Evolutionary conservation across 2,797 vertebrate genomes (phyloP).

Genomic region (Sebastes trivittatus): DNA sequence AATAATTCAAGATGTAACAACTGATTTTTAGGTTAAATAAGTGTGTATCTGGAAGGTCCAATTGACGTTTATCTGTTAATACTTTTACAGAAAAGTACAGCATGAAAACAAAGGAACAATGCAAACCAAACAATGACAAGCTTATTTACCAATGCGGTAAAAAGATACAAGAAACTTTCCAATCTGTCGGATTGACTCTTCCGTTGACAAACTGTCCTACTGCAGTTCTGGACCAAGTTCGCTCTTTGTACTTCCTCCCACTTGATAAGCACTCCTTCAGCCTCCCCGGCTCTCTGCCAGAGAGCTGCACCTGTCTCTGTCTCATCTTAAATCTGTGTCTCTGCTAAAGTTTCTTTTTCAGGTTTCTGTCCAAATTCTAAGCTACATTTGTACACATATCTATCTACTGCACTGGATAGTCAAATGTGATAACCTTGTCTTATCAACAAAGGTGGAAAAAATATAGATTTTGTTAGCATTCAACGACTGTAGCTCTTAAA

Average conservation of each 20-base stretch:
- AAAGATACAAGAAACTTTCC: background rate
- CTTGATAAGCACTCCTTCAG: background rate
- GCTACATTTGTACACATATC: background rate
- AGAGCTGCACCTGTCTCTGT: too few relatives aligned
- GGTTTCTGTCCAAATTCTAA: background rate
- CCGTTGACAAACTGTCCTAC: background rate
- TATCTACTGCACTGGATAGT: background rate
- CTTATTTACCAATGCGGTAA: background rate
- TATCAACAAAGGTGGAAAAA: background rate
- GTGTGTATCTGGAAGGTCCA: background rate
- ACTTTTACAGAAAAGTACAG: background rate
- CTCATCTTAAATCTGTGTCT: too few relatives aligned
- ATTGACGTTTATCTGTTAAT: background rate
- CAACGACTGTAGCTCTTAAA: background rate
- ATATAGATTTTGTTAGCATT: accelerated
- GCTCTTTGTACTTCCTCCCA: background rate
- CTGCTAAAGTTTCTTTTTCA: background rate
- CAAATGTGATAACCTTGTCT: background rate
- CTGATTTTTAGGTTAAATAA: background rate
- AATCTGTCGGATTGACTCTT: background rate
- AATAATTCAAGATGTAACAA: background rate
- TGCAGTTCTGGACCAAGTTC: background rate
- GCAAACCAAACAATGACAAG: background rate
- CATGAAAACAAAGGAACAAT: background rate
- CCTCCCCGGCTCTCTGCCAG: background rate